A percentile compares a stretch with the other conserved stretches of the same genome.
Evolutionary conservation across 2,113 vertebrate genomes (phyloP).

Genomic region (Hippocampus abdominalis): DNA sequence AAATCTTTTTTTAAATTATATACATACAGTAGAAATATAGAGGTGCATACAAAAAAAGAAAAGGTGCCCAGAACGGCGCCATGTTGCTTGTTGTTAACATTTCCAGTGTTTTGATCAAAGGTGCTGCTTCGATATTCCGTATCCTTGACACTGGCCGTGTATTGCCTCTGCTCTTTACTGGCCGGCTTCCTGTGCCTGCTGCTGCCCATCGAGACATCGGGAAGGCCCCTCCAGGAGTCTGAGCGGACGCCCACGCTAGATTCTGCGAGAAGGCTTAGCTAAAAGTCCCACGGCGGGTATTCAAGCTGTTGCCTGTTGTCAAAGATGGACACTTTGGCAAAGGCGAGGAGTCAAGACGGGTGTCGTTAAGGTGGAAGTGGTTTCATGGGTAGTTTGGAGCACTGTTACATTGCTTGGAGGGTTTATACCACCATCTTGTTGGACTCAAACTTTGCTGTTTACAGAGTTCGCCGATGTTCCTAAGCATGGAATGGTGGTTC

Average conservation of each 20-base stretch:
- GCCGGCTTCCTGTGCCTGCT: conserved; percentile 34
- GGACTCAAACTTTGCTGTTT: neutral
- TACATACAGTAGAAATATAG: neutral
- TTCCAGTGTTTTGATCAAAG: conserved; percentile 30
- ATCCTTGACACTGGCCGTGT: conserved; percentile 45
- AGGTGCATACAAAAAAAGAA: neutral
- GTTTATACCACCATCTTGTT: neutral
- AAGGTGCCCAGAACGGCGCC: neutral
- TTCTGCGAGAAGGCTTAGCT: neutral
- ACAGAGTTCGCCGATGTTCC: neutral
- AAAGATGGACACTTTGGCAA: neutral
- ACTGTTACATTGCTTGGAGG: neutral
- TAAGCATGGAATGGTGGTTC: neutral
- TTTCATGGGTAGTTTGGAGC: neutral
- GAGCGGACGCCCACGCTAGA: neutral
- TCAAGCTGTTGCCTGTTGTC: no score
- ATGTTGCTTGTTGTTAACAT: neutral
- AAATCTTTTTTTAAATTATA: no score
- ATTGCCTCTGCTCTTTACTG: conserved; percentile 49
- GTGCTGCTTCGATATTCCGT: conserved; percentile 49
- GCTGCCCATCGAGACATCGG: conserved; percentile 57
- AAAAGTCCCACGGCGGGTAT: neutral
- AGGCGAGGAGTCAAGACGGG: neutral
- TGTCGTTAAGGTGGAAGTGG: neutral
- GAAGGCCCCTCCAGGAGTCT: conserved; percentile 42